Conservation (phyloP, 2,888 invertebrate species). For the Drosophila picticornis region DNA sequence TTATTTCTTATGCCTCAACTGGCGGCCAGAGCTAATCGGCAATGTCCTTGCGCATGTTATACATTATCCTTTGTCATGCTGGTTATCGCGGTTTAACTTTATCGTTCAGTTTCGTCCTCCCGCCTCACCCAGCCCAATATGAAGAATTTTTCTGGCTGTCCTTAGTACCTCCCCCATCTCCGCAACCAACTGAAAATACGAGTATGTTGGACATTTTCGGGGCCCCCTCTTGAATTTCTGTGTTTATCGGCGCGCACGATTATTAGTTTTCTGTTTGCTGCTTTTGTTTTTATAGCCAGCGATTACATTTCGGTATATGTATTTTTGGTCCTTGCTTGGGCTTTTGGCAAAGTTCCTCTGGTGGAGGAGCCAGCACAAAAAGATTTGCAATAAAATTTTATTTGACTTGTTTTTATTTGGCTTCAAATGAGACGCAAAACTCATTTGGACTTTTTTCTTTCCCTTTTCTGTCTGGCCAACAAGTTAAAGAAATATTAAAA, state of each 20-base stretch:
- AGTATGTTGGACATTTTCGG: constrained; percentile 33
- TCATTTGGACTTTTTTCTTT: constrained; percentile 32
- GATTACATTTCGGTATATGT: constrained; percentile 71
- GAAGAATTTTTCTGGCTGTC: constrained; percentile 45
- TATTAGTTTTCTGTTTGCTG: constrained; percentile 75
- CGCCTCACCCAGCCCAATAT: constrained; percentile 30
- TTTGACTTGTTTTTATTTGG: constrained; percentile 61
- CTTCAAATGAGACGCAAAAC: constrained; percentile 55
- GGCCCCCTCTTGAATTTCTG: constrained; percentile 55
- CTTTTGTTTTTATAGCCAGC: constrained; percentile 76
- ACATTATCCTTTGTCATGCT: constrained; percentile 79
- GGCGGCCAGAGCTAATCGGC: constrained; percentile 60
- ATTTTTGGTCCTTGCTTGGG: constrained; percentile 41
- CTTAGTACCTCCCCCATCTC: not conserved
- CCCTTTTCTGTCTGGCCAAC: not conserved
- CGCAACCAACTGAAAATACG: constrained; percentile 8
- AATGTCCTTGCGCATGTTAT: constrained; percentile 63
- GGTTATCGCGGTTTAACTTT: constrained; percentile 81
- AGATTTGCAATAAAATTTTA: constrained; percentile 79
- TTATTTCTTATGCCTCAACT: constrained; percentile 50
- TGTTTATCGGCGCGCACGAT: constrained; percentile 79
- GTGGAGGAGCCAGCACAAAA: constrained; percentile 35
- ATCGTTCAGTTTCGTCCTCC: constrained; percentile 65
- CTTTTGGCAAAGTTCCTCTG: constrained; percentile 6
- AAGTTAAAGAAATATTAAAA: constrained; percentile 68